phyloP scores from a whole-genome alignment of 2,888 invertebrate species.

The Agrotis segetum region DNA sequence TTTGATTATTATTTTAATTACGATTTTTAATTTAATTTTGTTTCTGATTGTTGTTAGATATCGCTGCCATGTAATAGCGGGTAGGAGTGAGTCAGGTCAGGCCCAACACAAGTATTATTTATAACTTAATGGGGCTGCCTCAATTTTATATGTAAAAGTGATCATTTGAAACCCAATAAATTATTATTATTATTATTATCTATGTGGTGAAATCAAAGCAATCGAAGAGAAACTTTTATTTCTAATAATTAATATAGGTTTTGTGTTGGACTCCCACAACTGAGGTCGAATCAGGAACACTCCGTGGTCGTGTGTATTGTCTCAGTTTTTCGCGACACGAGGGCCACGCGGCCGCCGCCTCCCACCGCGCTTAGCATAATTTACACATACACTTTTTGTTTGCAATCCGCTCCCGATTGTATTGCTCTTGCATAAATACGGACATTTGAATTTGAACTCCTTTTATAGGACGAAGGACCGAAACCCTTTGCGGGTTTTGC shows the following conservation, averaged over 20 bases:
- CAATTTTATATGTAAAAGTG: no score
- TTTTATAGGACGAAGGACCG: constrained; percentile 27
- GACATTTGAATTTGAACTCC: constrained; percentile 47
- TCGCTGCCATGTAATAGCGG: no score
- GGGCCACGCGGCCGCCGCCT: constrained; percentile 46
- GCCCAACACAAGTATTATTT: no score
- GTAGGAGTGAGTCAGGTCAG: no score
- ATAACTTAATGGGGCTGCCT: no score
- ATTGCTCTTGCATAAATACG: constrained; percentile 57
- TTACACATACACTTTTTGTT: constrained; percentile 63
- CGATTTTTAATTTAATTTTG: no score
- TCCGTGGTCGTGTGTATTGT: constrained; percentile 42
- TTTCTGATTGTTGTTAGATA: no score
- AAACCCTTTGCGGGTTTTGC: background rate
- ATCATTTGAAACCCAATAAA: no score
- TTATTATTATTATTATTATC: no score
- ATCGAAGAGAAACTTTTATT: background rate
- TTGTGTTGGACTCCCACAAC: no score
- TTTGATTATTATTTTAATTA: no score
- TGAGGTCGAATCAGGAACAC: constrained; percentile 42
- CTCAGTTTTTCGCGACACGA: constrained; percentile 54
- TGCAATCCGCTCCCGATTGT: constrained; percentile 47
- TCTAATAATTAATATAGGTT: no score
- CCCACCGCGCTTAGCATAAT: constrained; percentile 63
- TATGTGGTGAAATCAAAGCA: background rate